A percentile compares a stretch with the other conserved stretches of the same genome.
These are phyloP conservation scores for Alca torda DNA, from an alignment of 2,797 vertebrate species.

Conservation along the genomic window DNA sequence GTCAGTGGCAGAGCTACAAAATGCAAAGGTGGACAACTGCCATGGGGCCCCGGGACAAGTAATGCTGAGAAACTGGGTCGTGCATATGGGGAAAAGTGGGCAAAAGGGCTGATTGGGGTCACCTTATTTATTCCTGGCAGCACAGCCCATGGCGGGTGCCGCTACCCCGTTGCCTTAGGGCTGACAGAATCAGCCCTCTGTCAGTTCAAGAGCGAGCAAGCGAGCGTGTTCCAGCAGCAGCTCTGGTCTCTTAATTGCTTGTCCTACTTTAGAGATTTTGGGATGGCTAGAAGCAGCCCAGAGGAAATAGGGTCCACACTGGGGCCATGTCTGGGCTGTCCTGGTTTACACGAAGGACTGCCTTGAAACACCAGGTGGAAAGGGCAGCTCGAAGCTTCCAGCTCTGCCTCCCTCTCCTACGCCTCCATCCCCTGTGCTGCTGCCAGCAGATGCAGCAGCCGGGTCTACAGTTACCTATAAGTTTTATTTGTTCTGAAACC, in stretches of 20 bases:
- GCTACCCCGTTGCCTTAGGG: background rate
- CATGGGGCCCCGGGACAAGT: background rate
- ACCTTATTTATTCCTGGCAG: background rate
- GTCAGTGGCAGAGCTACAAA: background rate
- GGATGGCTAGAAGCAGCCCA: background rate
- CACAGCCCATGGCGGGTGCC: background rate
- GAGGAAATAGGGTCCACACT: background rate
- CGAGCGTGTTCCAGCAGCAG: background rate
- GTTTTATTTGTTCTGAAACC: background rate
- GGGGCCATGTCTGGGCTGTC: background rate
- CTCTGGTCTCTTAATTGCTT: slow-evolving; percentile 23
- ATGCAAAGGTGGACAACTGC: background rate
- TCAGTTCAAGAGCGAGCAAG: background rate
- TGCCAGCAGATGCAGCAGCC: background rate
- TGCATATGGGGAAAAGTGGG: background rate
- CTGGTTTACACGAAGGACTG: background rate
- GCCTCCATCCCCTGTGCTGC: background rate
- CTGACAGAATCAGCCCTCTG: background rate
- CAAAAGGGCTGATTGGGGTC: background rate
- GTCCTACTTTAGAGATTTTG: slow-evolving; percentile 15
- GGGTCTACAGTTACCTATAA: background rate
- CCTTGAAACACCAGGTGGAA: background rate
- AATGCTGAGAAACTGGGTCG: background rate
- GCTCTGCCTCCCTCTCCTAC: background rate
- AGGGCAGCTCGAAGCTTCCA: background rate